phyloP scores from a whole-genome alignment of 2,113 vertebrate genomes.

The Mustelus asterias region DNA sequence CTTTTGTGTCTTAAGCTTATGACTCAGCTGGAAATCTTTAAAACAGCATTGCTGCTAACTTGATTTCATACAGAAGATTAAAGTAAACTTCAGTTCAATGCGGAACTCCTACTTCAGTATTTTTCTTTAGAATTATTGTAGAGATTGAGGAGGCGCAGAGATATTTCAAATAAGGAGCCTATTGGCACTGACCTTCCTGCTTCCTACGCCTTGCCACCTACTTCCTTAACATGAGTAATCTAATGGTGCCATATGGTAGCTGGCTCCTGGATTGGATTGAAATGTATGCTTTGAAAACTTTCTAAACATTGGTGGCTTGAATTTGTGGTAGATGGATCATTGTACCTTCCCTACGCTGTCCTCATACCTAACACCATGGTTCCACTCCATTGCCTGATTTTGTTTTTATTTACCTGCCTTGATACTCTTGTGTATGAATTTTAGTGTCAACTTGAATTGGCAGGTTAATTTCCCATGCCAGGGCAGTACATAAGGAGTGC shows the following conservation, averaged over 20 bases:
- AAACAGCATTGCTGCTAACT: neutral
- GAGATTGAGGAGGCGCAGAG: neutral
- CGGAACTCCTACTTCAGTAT: neutral
- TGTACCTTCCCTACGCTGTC: neutral
- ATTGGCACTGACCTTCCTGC: neutral
- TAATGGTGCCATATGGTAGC: neutral
- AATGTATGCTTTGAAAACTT: neutral
- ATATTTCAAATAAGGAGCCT: neutral
- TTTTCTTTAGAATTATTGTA: neutral
- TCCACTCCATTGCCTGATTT: neutral
- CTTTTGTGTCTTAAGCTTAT: neutral
- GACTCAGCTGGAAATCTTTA: neutral
- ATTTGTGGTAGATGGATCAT: neutral
- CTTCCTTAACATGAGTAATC: neutral
- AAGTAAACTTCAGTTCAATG: neutral
- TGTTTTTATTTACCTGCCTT: neutral
- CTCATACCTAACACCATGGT: neutral
- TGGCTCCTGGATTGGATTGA: neutral
- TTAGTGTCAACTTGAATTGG: neutral
- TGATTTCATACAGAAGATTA: neutral
- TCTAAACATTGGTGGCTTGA: neutral
- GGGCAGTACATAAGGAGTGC: neutral
- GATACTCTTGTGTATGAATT: neutral
- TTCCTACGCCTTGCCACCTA: neutral
- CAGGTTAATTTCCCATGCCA: neutral